Evolutionary conservation across 2,113 vertebrate genomes (phyloP), one percentile per base, ranked within the genome.

Genomic region (Eidolon helvum): DNA sequence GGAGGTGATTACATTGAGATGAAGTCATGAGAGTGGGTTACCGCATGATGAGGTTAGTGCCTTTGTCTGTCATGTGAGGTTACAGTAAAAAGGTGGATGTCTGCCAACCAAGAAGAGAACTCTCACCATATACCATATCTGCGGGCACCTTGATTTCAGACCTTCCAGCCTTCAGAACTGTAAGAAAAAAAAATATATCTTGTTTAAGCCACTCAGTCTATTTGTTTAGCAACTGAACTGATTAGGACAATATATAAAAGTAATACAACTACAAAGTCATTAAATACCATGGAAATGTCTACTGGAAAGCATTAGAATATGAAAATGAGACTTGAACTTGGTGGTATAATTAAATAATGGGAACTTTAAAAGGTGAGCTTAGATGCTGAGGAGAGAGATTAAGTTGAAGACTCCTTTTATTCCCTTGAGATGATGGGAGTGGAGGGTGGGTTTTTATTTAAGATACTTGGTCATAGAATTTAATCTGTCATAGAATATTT

Each of bases 81-180:
- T 2, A 30, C 10, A 7, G 9, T 9, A 48, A 53, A 6, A 6
- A n/a, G 15, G 57, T 7, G 2, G 21, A 7, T 4, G 45, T 38
- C 90, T 43, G 10, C 22, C 63, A 69, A 66, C 38, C 53, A 53
- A 26, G 26, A 38, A 53, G 30, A 26, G 15, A 7, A 2, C 11
- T 65, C 48, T 61, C 38, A 16, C 10, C 19, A 61, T 14, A 66
- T 12, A 43, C 38, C 0, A 0, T 10, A 24, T 59, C 71, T 75
- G 19, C 43, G 1, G 8, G 30, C 21, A 10, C 16, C 15, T 88
- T 50, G 43, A 12, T 75, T 30, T 55, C 35, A 63, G n/a, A 18
- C 74, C n/a, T 89, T 40, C 30, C 0, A 45, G 45, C 10, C 61
- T 95, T 72, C 9, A 87, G 30, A 86, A 50, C 0, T 69, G 11